A percentile compares a stretch with the other conserved stretches of the same genome.
These are phyloP conservation scores for Brachymystax lenok DNA, from an alignment of 2,797 vertebrate genomes.

Conservation along the genomic window DNA sequence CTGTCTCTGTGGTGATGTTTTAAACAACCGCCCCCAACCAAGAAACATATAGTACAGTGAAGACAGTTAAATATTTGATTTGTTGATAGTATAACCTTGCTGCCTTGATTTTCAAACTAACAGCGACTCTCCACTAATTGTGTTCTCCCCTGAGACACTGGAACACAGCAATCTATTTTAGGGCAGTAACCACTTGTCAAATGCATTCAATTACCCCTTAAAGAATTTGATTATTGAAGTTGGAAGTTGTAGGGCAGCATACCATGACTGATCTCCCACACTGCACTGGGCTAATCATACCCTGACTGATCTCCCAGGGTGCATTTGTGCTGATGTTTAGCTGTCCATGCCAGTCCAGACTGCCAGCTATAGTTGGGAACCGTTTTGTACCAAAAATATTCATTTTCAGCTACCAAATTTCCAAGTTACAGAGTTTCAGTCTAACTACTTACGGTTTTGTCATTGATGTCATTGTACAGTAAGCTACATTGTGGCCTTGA, in stretches of 20 bases:
- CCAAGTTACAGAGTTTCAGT: too few species aligned
- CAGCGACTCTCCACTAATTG: constrained; percentile 16
- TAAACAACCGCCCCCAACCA: neutral
- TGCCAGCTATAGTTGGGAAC: constrained; percentile 56
- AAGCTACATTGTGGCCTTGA: too few species aligned
- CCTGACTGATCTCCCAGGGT: constrained; percentile 54
- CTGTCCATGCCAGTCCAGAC: constrained; percentile 61
- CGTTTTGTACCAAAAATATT: neutral
- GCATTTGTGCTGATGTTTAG: constrained; percentile 45
- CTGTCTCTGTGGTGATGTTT: neutral
- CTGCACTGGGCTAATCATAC: too few species aligned
- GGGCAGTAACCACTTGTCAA: constrained; percentile 29
- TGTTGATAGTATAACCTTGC: neutral
- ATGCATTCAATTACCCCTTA: constrained; percentile 38
- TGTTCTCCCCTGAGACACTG: neutral
- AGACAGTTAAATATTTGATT: neutral
- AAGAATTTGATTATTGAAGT: constrained; percentile 1
- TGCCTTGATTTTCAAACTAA: neutral
- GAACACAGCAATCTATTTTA: constrained; percentile 21
- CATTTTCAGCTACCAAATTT: neutral
- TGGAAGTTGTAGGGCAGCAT: neutral
- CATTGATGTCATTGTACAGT: neutral
- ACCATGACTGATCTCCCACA: too few species aligned
- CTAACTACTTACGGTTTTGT: neutral
- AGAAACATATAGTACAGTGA: neutral